Evolutionary conservation across 2,797 vertebrate genomes (phyloP).

Genomic region (Taeniopygia guttata): DNA sequence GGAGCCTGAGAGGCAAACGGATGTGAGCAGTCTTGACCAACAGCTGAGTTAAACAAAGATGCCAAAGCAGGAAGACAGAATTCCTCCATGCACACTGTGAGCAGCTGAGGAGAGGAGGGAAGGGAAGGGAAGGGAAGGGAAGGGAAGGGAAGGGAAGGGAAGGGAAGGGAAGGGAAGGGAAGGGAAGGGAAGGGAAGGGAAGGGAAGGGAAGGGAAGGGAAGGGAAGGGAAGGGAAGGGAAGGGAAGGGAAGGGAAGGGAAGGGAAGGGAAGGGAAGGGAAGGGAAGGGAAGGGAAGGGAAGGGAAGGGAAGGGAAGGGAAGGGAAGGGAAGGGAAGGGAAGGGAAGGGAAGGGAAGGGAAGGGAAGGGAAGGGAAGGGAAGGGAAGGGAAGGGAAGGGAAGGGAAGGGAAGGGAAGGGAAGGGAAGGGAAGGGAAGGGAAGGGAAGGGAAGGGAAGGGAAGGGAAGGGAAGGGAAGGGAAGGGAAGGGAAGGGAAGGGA

Average conservation of each 20-base stretch:
- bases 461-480: neutral
- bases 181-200: neutral
- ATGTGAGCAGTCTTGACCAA: slow-evolving; percentile 39
- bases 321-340: neutral
- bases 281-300: neutral
- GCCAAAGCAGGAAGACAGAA: slow-evolving; percentile 25
- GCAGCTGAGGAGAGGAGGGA: too few relatives aligned
- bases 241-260: neutral
- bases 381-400: neutral
- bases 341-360: neutral
- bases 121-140: neutral
- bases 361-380: neutral
- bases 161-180: neutral
- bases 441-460: neutral
- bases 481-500: neutral
- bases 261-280: neutral
- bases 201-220: neutral
- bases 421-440: neutral
- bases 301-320: neutral
- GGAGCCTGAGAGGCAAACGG: slow-evolving; percentile 36
- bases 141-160: neutral
- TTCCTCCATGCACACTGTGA: neutral
- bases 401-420: neutral
- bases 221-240: neutral
- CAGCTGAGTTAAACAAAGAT: slow-evolving; percentile 8